These are phyloP conservation scores for Pomacea maculata DNA, from an alignment of 1,140 invertebrate species.

Conservation along the genomic window DNA sequence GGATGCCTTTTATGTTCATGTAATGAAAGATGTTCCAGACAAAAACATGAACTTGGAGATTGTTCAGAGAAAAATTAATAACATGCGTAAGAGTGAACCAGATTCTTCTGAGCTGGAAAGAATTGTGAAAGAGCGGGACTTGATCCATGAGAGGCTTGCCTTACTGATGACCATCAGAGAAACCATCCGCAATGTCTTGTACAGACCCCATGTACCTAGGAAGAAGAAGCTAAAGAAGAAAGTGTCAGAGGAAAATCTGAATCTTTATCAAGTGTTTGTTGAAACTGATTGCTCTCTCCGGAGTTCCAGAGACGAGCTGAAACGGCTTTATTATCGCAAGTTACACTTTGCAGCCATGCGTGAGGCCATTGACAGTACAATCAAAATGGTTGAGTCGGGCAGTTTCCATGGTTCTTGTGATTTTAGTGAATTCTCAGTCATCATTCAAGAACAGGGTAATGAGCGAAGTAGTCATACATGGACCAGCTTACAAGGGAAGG, in stretches of 20 bases:
- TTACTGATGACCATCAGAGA: slow-evolving; percentile 18
- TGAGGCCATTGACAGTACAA: slow-evolving; percentile 1
- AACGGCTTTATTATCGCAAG: slow-evolving; percentile 10
- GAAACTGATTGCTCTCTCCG: slow-evolving; percentile 1
- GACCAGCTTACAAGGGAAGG: slow-evolving; percentile 19
- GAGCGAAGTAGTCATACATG: slow-evolving; percentile 6
- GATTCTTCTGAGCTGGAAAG: background rate
- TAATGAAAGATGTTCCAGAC: slow-evolving; percentile 8
- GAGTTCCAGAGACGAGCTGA: slow-evolving; percentile 17
- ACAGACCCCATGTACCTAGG: slow-evolving; percentile 9
- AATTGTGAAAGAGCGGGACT: slow-evolving; percentile 10
- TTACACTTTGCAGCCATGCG: slow-evolving; percentile 11
- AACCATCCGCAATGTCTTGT: slow-evolving; percentile 24
- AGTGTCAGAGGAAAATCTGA: background rate
- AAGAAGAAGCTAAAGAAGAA: slow-evolving; percentile 16
- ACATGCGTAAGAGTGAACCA: slow-evolving; percentile 8
- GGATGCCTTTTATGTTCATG: slow-evolving; percentile 12
- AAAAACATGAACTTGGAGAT: slow-evolving; percentile 4
- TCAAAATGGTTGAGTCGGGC: background rate
- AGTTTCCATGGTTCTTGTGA: background rate
- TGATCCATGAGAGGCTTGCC: slow-evolving; percentile 4
- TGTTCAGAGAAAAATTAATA: slow-evolving; percentile 16
- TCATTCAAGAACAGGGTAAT: slow-evolving; percentile 2
- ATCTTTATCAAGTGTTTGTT: slow-evolving; percentile 18
- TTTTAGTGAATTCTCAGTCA: slow-evolving; percentile 19